Evolutionary conservation across 64 coral and sea anemone species (phyloP), one percentile per base, ranked within the genome.

Genomic region (Acropora tenuis): DNA sequence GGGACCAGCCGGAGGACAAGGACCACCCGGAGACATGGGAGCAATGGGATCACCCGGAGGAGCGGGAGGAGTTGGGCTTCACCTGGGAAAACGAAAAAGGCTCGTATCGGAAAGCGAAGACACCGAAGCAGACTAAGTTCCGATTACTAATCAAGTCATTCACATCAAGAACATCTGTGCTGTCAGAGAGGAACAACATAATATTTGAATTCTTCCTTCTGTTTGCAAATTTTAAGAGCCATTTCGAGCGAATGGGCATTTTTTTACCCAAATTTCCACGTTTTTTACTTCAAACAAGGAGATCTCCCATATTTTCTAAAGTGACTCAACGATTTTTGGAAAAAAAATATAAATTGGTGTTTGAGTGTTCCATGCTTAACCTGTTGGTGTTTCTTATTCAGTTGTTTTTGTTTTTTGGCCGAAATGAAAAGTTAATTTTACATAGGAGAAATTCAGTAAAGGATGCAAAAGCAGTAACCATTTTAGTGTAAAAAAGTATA

Each of bases 1-100:
- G 30, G 97, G 97, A 80, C 71, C 84, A 55, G 41, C 91, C 18
- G 97, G 97, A 3, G 83, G 83, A 4, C 94, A 93, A 86, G 97
- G 97, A 75, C 83, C 94, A 4, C 97, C 94, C 2, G 97, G 97
- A 61, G 91, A 95, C 55, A 87, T 93, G 53, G 97, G 97, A 48
- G 4, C 59, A 4, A 88, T 91, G 89, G 94, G 94, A 87, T 63
- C 89, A 19, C 10, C 45, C 9, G 91, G 91, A 17, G 65, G 84
- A 15, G 86, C 41, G 5, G 92, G 92, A 48, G 84, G 91, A 49
- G 83, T 86, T 30, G 91, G 91, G 8, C 73, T 50, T 13, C 84
- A 93, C 49, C 41, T 85, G n/a, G 90, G 90, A 18, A 85, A 85
- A 71, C 82, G 82, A 1, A 83, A 83, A 43, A 71, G 82, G 66